phyloP scores from a whole-genome alignment of 1,140 invertebrate species.

The Hypsibius dujardini region DNA sequence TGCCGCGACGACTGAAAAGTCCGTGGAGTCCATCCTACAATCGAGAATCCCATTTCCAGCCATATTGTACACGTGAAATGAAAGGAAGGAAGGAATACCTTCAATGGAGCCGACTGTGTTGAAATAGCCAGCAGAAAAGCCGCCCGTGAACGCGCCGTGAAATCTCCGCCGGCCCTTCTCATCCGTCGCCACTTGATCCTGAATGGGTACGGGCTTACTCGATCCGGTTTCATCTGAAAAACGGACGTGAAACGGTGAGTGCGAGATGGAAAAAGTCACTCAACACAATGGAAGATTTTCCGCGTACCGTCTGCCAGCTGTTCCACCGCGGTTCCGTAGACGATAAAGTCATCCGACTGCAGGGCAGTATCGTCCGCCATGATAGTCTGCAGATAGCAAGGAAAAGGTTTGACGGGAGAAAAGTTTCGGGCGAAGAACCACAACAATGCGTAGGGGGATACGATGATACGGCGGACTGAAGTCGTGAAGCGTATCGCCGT shows the following conservation, averaged over 20 bases:
- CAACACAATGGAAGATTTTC: constrained; percentile 3
- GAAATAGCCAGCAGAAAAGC: constrained; percentile 92
- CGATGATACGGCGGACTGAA: too few species aligned
- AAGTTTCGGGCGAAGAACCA: too few species aligned
- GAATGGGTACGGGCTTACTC: constrained; percentile 59
- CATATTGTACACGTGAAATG: background rate
- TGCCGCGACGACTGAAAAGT: constrained; percentile 71
- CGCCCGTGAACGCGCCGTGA: constrained; percentile 97
- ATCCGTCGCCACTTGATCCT: constrained; percentile 78
- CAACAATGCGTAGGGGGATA: too few species aligned
- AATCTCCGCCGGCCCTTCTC: constrained; percentile 73
- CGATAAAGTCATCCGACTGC: constrained; percentile 42
- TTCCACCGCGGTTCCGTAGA: constrained; percentile 54
- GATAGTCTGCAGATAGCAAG: background rate
- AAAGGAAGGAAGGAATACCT: constrained; percentile 36
- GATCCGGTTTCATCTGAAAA: constrained; percentile 50
- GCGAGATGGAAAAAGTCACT: background rate
- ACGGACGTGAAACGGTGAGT: constrained; percentile 15
- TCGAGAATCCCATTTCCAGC: constrained; percentile 10
- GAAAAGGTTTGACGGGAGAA: too few species aligned
- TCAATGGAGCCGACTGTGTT: constrained; percentile 88
- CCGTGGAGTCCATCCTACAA: constrained; percentile 60
- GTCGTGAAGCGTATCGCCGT: too few species aligned
- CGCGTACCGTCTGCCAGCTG: constrained; percentile 54
- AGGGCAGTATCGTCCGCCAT: background rate